Percentiles rank a stretch among this genome's conserved stretches.
These are phyloP conservation scores for Poecilia gillii DNA, from an alignment of 2,797 vertebrate species.

Conservation along the genomic window DNA sequence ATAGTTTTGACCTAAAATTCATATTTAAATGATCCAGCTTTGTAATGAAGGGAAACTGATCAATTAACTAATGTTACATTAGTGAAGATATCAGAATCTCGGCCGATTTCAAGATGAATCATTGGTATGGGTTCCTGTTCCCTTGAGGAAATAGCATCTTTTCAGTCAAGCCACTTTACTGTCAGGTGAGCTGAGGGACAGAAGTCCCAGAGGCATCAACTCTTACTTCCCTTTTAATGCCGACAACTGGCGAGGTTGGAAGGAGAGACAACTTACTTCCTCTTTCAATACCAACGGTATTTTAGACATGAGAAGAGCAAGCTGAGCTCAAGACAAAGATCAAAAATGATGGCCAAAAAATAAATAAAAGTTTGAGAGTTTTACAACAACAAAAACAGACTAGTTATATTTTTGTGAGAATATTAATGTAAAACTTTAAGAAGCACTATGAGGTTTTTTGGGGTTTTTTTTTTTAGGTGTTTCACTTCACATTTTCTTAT, in stretches of 20 bases:
- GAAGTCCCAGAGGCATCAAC: constrained; percentile 55
- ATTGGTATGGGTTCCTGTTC: constrained; percentile 17
- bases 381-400: not conserved
- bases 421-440: not conserved
- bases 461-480: constrained; percentile 22
- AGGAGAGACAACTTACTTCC: constrained; percentile 48
- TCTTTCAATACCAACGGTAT: constrained; percentile 39
- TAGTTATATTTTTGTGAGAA: not conserved
- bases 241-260: constrained; percentile 42
- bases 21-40: not conserved
- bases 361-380: constrained; percentile 12
- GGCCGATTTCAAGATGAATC: not conserved
- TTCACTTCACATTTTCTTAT: constrained; percentile 66
- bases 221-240: constrained; percentile 79
- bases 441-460: constrained; percentile 20
- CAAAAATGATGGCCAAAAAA: not conserved
- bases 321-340: constrained; percentile 16
- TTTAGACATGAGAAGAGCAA: constrained; percentile 7
- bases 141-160: constrained; percentile 45
- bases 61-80: not conserved
- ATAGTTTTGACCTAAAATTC: not conserved
- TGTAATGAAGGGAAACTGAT: not conserved
- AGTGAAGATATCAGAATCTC: not conserved
- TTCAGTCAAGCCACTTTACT: constrained; percentile 42
- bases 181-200: constrained; percentile 56